Evolutionary conservation across 2,797 vertebrate genomes (phyloP), one percentile per base, ranked within the genome.

Genomic region (Diplodus sargus): DNA sequence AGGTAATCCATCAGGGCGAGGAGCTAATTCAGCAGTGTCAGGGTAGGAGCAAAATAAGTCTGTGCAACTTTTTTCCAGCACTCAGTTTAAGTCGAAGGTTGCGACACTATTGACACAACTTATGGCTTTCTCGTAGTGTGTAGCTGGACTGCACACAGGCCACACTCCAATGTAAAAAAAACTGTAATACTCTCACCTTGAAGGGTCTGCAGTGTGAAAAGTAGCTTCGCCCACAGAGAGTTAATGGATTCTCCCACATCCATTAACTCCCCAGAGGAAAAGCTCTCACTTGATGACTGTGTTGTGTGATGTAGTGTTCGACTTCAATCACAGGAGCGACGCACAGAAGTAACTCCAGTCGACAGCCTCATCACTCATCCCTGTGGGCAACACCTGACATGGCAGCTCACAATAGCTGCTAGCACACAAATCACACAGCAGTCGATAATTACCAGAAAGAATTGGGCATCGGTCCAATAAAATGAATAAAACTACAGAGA

Each of bases 1-100:
- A 96, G 95, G 96, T 97, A 97, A 98, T 98, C 96, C 94, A 96
- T 97, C 97, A 97, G 92, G 90, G 90, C 63, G 68, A 94, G 87
- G 92, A 92, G 95, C 94, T 95, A 96, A 96, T 96, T 95, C 92
- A 93, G 92, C 92, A 61, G 89, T 89, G 93, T 88, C 86, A 82
- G 86, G 74, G 71, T 59, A 52, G 76, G 70, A 85, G 84, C 79
- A 84, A 87, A 83, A 86, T 80, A 89, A 79, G 70, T 77, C 75
- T 42, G 58, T 73, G 52, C 43, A 45, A 80, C 82, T 75, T 82
- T 82, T 83, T 83, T 64, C 67, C 53, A 74, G 65, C 25, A 47
- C 84, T 88, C 74, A 66, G 85, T 92, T 93, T 78, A 89, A 52
- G 63, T 84, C 34, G 45, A 87, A 28, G 93, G 89, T 94, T 93